Evolutionary conservation across 2,113 vertebrate species (phyloP).

Genomic region (Petrocephalus microphthalmus): DNA sequence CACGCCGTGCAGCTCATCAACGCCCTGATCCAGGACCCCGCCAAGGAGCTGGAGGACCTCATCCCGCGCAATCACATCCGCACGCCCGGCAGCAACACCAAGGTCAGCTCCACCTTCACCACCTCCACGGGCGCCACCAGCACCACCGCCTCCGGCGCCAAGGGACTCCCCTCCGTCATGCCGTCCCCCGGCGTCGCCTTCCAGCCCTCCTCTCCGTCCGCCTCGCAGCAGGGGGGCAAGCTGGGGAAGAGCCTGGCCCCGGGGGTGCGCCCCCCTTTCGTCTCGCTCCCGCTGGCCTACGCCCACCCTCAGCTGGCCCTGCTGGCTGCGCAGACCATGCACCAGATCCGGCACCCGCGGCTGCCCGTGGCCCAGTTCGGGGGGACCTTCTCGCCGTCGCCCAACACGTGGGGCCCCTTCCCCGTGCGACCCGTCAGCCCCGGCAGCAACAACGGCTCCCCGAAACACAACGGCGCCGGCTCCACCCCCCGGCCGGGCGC

Average conservation of each 20-base stretch:
- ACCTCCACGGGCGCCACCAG: conserved; percentile 74
- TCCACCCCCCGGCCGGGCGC: conserved; percentile 48
- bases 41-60: conserved; percentile 97
- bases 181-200: conserved; percentile 77
- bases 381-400: conserved; percentile 86
- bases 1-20: conserved; percentile 96
- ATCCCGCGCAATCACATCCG: conserved; percentile 97
- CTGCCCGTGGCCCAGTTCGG: conserved; percentile 97
- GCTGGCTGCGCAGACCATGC: conserved; percentile 95
- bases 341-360: conserved; percentile 94
- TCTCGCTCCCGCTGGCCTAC: conserved; percentile 88
- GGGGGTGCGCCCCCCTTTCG: conserved; percentile 89
- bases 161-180: conserved; percentile 80
- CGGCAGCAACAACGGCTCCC: conserved; percentile 87
- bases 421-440: conserved; percentile 94
- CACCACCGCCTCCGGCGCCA: conserved; percentile 73
- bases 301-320: conserved; percentile 94
- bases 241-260: conserved; percentile 81
- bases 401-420: conserved; percentile 96
- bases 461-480: conserved; percentile 78
- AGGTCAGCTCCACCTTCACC: conserved; percentile 71
- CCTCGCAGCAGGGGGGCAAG: conserved; percentile 79
- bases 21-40: conserved; percentile 96
- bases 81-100: conserved; percentile 75
- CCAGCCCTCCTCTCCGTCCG: conserved; percentile 75